Base-by-base conservation (phyloP, 2,113 vertebrate genomes). In the Datnioides undecimradiatus region DNA sequence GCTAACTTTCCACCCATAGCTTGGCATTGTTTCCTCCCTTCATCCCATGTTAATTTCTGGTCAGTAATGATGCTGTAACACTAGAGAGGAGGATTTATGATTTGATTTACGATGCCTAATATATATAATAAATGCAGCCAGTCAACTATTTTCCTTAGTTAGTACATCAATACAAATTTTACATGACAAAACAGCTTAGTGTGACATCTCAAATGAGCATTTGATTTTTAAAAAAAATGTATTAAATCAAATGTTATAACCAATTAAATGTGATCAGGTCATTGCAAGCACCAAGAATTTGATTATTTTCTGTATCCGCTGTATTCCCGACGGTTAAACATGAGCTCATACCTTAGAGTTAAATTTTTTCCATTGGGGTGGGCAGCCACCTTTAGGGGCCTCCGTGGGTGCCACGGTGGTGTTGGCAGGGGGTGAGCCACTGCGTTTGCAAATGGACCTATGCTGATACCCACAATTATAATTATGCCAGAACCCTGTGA, bases 401-500 rank as follows among this genome's bases (percentile, higher is more conserved):
- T 57, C 70, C 17, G 96, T 96, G 2, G 97, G 96, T 55, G 84
- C 64, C 41, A 23, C 83, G 0, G 97, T 97, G 65, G 92, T 54
- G 40, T 97, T 97, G 70, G 93, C 70, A 40, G 93, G 94, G 49
- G 85, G n/a, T 54, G 88, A 94, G 52, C 90, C 91, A 72, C 94
- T 95, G 38, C 97, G 90, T 87, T 98, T 95, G 89, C 97, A 98
- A 76, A 97, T 94, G 80, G 92, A 98, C 13, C 58, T n/a, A 10
- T 83, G 40, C 54, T 93, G 91, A 66, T 63, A 87, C n/a, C 97
- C 97, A 85, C 97, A 98, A 83, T 96, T 97, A 65, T 95, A 91
- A 73, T 96, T 94, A 73, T 95, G 95, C 96, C 97, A 97, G 87
- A 94, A 94, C 11, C 97, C 97, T 97, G 82, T 33, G 4, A 66